Percentiles rank a stretch among this genome's conserved stretches.
These are phyloP conservation scores for Cladopsammia gracilis DNA, from an alignment of 64 coral and sea anemone species.

Conservation along the genomic window DNA sequence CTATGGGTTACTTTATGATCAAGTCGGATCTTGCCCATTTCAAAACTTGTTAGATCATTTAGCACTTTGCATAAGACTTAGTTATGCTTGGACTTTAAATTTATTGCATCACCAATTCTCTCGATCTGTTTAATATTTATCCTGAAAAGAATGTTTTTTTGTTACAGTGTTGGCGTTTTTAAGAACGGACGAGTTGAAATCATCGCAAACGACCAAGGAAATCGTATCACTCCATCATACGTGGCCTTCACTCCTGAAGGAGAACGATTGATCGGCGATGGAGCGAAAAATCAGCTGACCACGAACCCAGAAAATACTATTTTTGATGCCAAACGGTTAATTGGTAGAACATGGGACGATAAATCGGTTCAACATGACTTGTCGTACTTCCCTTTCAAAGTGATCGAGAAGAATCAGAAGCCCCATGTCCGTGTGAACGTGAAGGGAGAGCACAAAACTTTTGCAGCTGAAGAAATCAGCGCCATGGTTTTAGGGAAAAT, in stretches of 20 bases:
- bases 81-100: neutral
- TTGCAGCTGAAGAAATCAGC: conserved; percentile 99
- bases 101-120: neutral
- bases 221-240: conserved; percentile 98
- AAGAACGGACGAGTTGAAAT: conserved; percentile 99
- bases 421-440: conserved; percentile 91
- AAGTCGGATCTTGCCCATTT: neutral
- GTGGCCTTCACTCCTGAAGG: conserved; percentile 98
- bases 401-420: conserved; percentile 98
- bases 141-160: neutral
- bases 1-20: no score
- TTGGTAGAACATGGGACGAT: conserved; percentile 96
- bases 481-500: conserved; percentile 99
- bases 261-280: conserved; percentile 96
- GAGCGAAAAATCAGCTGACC: conserved; percentile 99
- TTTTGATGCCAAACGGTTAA: conserved; percentile 95
- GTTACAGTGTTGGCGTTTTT: conserved; percentile 97
- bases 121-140: neutral
- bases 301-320: conserved; percentile 98
- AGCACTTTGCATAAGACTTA: neutral
- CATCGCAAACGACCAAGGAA: conserved; percentile 99
- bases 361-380: conserved; percentile 88
- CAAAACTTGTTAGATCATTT: neutral
- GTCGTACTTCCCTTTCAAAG: conserved; percentile 93
- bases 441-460: conserved; percentile 82